Conservation (phyloP, 2,888 invertebrate species). For the Lasioglossum malachurum region DNA sequence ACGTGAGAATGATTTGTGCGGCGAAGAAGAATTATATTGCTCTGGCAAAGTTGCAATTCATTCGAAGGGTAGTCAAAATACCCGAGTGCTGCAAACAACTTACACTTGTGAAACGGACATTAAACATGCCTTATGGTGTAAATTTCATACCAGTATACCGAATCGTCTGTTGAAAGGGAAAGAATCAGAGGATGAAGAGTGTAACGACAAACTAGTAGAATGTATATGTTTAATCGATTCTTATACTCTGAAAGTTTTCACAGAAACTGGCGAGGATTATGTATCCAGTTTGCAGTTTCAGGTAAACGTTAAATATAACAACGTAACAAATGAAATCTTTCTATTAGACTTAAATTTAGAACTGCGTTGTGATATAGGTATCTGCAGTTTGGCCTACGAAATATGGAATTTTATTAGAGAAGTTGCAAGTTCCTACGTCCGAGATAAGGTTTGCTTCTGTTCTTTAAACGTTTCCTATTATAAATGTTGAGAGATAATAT, state of each 20-base stretch:
- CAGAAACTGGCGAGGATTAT: conserved; percentile 93
- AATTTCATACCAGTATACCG: conserved; percentile 85
- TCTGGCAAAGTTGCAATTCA: conserved; percentile 92
- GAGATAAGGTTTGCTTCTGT: conserved; percentile 68
- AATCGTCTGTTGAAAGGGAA: conserved; percentile 86
- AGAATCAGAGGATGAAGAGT: conserved; percentile 85
- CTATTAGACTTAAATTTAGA: conserved; percentile 14
- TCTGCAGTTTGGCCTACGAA: conserved; percentile 93
- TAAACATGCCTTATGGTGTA: conserved; percentile 92
- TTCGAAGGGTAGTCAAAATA: conserved; percentile 78
- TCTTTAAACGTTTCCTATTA: background rate
- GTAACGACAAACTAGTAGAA: conserved; percentile 86
- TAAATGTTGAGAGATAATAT: background rate
- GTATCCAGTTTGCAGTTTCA: conserved; percentile 91
- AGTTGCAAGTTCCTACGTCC: conserved; percentile 81
- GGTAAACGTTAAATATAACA: conserved; percentile 76
- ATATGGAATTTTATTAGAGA: conserved; percentile 94
- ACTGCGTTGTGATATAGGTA: conserved; percentile 85
- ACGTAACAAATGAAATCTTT: conserved; percentile 4
- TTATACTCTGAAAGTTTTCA: conserved; percentile 91
- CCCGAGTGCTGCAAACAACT: conserved; percentile 84
- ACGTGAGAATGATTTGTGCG: conserved; percentile 86
- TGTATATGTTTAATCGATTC: conserved; percentile 91
- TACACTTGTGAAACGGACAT: conserved; percentile 94
- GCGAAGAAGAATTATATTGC: conserved; percentile 95